Base-by-base conservation (phyloP, 1,140 invertebrate species). In the Sitophilus oryzae region DNA sequence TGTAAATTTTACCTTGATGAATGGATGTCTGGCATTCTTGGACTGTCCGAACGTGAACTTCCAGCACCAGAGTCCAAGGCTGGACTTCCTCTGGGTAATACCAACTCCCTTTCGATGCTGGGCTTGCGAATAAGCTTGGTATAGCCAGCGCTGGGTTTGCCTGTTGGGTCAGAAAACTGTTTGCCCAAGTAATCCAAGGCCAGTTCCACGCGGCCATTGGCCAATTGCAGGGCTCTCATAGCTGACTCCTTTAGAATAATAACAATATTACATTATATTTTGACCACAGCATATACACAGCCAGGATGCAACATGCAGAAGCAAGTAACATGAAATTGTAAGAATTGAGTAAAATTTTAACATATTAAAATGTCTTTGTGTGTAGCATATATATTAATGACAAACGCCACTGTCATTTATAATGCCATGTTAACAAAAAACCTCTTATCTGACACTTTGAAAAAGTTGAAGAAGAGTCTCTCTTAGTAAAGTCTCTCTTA, bases 1-100 rank as follows among this genome's bases (percentile, higher is more conserved):
- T 14, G 37, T 18, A 8, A 18, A 73, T 73, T 25, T 30, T 43
- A 49, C 55, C 55, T 44, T 1, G 55, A 57, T 11, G 45, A 25
- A 70, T 71, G 79, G 74, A 69, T 67, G 71, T 77, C 58, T 73
- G 71, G 55, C 76, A 60, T 47, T 52, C 86, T 79, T 1, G 91
- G 90, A 73, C 88, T 92, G 66, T 94, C 91, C 0, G 91, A 93
- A 19, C 91, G 77, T 8, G 89, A 91, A 67, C 89, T 92, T 14
- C 86, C 89, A 11, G 88, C 88, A 5, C 88, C 88, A 37, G 88
- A 91, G 60, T 93, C 91, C 36, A 92, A 74, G 0, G 88, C 89
- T 0, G 91, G 90, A 72, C 89, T 91, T 6, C 86, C 85, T 46
- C 89, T 78, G 45, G 87, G 84, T 18, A 87, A 81, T 10, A 86